Evolutionary conservation across 2,113 vertebrate species (phyloP), one percentile per base, ranked within the genome.

Genomic region (Macrotis lagotis): DNA sequence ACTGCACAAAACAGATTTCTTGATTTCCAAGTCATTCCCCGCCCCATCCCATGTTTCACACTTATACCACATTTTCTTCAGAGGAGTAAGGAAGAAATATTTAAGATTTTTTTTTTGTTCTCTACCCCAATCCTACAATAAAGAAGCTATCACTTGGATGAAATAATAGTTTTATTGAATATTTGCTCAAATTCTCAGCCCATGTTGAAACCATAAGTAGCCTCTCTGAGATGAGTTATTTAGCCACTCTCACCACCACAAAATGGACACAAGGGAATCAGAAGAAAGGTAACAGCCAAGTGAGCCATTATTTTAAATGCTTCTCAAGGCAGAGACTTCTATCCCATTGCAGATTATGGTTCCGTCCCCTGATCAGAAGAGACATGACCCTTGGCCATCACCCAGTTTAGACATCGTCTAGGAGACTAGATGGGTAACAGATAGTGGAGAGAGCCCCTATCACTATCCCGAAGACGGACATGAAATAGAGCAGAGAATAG

Each of bases 81-180:
- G 66, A n/a, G 37, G 5, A 2, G 16, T 2, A 25, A n/a, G 66
- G 12, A n/a, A 74, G 55, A 74, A 74, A 74, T 6, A 2, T n/a
- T 74, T n/a, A 74, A 83, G 66, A 22, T n/a, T 74, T 31, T 83
- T n/a, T 16, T 74, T 83, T 83, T 22, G 14, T 19, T 3, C 37
- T 16, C 16, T n/a, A 3, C 24, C 26, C 59, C 14, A 10, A 3
- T 88, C 52, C 44, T 37, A 2, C 22, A 91, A 48, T 11, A 8
- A 94, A 49, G 48, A 5, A 1, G 66, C 83, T 11, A 25, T 50
- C 0, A 0, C 44, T 48, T 5, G 53, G 2, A 25, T 95, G 91
- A 95, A 50, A 6, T 95, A 3, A 5, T 25, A 2, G 1, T n/a
- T 97, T 97, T 97, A 98, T 95, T 96, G 89, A 16, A 47, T 51